These are phyloP conservation scores for Coluber constrictor DNA, from an alignment of 2,797 vertebrate species.

Conservation along the genomic window DNA sequence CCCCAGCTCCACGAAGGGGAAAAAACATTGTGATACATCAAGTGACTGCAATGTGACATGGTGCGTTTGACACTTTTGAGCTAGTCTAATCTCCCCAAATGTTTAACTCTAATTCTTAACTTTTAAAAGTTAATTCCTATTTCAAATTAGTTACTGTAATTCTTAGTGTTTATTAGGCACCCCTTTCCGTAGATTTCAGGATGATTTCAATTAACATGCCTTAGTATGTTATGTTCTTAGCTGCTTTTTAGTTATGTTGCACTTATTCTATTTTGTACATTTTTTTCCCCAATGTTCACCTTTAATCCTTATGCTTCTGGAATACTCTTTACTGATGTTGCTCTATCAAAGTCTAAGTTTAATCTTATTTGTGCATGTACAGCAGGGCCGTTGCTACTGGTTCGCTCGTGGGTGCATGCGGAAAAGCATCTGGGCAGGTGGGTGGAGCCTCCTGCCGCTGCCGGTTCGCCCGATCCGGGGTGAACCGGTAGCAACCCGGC, in stretches of 20 bases:
- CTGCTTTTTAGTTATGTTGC: not conserved
- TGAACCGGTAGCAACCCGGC: too few relatives aligned
- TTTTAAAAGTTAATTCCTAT: accelerated
- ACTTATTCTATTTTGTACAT: not conserved
- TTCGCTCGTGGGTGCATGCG: too few relatives aligned
- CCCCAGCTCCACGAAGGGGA: too few relatives aligned
- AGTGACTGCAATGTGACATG: too few relatives aligned
- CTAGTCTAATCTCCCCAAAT: too few relatives aligned
- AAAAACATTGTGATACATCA: too few relatives aligned
- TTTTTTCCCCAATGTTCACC: not conserved
- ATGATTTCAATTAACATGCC: not conserved
- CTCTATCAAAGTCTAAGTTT: not conserved
- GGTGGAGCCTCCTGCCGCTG: too few relatives aligned
- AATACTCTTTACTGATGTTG: not conserved
- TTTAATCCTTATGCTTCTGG: not conserved
- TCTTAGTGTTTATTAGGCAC: not conserved
- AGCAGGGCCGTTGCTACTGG: not conserved
- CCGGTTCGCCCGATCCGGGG: too few relatives aligned
- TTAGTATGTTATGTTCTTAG: not conserved
- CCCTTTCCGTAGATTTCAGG: not conserved
- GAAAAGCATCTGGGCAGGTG: too few relatives aligned
- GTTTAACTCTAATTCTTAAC: not conserved
- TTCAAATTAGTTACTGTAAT: not conserved
- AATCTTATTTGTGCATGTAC: not conserved
- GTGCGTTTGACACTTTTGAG: too few relatives aligned